A percentile compares a stretch with the other conserved stretches of the same genome.
Evolutionary conservation across 2,797 vertebrate genomes (phyloP).

Genomic region (Lacerta bilineata): DNA sequence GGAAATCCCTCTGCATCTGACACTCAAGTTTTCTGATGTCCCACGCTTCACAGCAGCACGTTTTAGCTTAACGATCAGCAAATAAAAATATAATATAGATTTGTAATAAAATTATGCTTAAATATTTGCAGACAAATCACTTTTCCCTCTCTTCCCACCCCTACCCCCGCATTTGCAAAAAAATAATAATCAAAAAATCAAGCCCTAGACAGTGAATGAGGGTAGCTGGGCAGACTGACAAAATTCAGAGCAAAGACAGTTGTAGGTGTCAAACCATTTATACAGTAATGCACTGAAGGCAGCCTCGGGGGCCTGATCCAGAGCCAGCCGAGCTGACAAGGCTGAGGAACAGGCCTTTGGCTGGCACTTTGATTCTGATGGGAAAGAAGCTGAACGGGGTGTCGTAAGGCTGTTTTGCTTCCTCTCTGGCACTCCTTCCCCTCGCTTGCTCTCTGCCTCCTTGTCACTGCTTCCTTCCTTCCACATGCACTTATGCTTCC

Average conservation of each 20-base stretch:
- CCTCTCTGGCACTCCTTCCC: not conserved
- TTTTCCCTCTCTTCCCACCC: slow-evolving; percentile 58
- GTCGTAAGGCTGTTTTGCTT: not conserved
- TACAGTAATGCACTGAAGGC: slow-evolving; percentile 42
- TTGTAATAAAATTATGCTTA: slow-evolving; percentile 81
- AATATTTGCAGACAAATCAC: slow-evolving; percentile 79
- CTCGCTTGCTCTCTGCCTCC: not conserved
- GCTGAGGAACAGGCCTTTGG: fast-evolving
- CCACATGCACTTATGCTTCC: not conserved
- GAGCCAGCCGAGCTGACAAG: not conserved
- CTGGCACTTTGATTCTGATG: not conserved
- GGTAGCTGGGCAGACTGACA: slow-evolving; percentile 47
- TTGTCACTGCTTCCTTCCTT: fast-evolving
- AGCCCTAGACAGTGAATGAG: slow-evolving; percentile 71
- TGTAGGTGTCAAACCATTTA: slow-evolving; percentile 45
- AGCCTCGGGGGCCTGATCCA: not conserved
- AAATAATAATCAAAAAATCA: slow-evolving; percentile 44
- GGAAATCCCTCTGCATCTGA: slow-evolving; percentile 19
- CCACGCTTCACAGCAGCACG: slow-evolving; percentile 81
- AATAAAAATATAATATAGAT: slow-evolving; percentile 85
- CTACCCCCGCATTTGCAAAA: slow-evolving; percentile 70
- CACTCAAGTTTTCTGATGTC: slow-evolving; percentile 39
- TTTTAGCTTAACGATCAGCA: slow-evolving; percentile 81
- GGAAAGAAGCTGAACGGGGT: not conserved
- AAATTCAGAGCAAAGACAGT: slow-evolving; percentile 58